Evolutionary conservation across 2,113 vertebrate genomes (phyloP), one percentile per base, ranked within the genome.

Genomic region (Serinus canaria): DNA sequence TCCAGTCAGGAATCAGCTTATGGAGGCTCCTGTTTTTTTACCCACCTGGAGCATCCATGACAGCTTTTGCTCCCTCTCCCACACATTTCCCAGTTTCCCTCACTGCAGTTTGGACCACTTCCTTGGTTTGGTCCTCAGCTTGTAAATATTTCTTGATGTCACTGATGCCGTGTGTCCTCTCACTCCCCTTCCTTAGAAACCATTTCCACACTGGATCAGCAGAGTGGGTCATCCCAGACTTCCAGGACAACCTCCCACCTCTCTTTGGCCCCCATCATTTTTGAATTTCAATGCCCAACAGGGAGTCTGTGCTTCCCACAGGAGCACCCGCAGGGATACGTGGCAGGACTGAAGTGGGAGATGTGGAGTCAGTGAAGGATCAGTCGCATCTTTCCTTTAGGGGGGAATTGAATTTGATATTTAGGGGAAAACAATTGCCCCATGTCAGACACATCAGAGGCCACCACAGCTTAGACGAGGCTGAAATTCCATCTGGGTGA

Each of bases 321-420:
- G 52, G 8, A 75, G 9, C 43, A 55, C 72, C 43, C 52, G n/a
- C 59, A 37, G 68, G 31, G 73, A 27, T 15, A 13, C 2, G 3
- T 11, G n/a, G n/a, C 43, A 80, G 58, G 58, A 28, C 11, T 78
- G 60, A 64, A 56, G 25, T 13, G 31, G 64, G n/a, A 67, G 30
- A 53, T 0, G 2, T 28, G 31, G 44, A 37, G 30, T 3, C 0
- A 0, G 8, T 44, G 53, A 44, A 76, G 58, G 23, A 47, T 37
- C 82, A 55, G 3, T 50, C 72, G 31, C 22, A 17, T 22, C 66
- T 55, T 72, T 63, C 66, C 31, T 72, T 79, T 19, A 13, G 23
- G 15, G 21, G 31, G 8, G 8, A 82, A 53, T 1, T 30, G 27
- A 75, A 68, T 62, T 41, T 1, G 1, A 41, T 15, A 9, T 33